Evolutionary conservation across 2,888 invertebrate species (phyloP), one percentile per base, ranked within the genome.

Genomic region (Agriotes lineatus): DNA sequence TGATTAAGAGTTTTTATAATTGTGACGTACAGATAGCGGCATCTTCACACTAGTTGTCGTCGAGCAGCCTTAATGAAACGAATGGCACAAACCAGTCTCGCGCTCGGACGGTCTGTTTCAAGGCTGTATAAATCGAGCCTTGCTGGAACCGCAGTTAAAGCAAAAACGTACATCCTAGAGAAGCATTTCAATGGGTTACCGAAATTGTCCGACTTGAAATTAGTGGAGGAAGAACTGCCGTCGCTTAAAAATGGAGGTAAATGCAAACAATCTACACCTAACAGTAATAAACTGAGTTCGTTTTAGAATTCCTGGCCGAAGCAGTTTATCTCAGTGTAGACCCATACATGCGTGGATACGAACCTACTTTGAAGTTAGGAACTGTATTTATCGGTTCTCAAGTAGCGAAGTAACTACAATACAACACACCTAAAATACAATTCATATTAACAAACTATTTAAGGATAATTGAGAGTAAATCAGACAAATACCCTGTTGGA

Each of bases 321-420:
- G 92, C 92, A 1, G 86, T 90, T 77, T 92, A 87, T 78, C 79
- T 92, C 0, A 91, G 91, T 72, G 90, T 93, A 18, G 93, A 93
- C 82, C 93, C 93, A 0, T 93, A 91, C 70, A 90, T 91, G 90
- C 85, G 91, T 74, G 86, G 87, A 0, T 89, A 88, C 73, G 85
- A 87, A 82, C 84, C 84, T 52, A 82, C 83, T 18, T 72, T 78
- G 35, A 87, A 88, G 76, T 76, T 87, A 57, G 91, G 91, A 1
- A 84, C 84, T 9, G 88, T 89, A 39, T 91, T 93, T 88, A 88
- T 91, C 59, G 93, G 93, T 22, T 85, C 87, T 56, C 93, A 93
- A 85, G 88, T 93, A 37, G 92, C 90, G 7, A 90, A 88, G 91
- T 91, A 85, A 80, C 85, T 75, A 52, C 7, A 1, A 9, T 9